Conservation (phyloP, 2,797 vertebrate genomes). For the Balearica regulorum region DNA sequence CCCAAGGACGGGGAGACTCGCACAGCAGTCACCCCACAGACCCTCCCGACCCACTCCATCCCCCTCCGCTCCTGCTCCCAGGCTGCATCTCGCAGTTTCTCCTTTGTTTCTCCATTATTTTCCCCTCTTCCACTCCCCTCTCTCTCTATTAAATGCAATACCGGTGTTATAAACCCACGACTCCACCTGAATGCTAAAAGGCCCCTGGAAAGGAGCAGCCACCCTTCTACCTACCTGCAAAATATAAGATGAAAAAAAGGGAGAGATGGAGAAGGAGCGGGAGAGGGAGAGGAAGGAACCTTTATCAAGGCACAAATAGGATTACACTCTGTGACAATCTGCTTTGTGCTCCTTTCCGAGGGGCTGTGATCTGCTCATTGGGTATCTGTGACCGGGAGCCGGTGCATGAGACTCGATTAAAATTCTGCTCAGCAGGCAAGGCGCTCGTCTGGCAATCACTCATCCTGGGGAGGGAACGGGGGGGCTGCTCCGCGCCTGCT, state of each 20-base stretch:
- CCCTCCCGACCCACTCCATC: neutral
- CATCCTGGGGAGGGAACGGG: neutral
- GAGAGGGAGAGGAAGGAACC: constrained; percentile 13
- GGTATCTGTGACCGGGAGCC: neutral
- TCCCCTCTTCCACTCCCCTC: neutral
- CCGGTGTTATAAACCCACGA: neutral
- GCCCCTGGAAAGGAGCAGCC: constrained; percentile 17
- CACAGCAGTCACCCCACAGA: neutral
- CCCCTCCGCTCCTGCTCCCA: neutral
- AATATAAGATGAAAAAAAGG: neutral
- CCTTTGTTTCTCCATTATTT: constrained; percentile 1
- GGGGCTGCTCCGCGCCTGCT: neutral
- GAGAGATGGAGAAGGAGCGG: neutral
- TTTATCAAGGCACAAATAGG: constrained; percentile 44
- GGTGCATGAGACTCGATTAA: neutral
- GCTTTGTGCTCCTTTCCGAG: constrained; percentile 32
- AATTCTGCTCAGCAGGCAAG: constrained; percentile 55
- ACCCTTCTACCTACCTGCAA: constrained; percentile 29
- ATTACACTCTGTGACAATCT: constrained; percentile 46
- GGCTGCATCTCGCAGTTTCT: neutral
- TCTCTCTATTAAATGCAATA: constrained; percentile 25
- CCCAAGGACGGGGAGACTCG: neutral
- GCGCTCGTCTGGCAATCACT: neutral
- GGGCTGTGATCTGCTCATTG: constrained; percentile 52
- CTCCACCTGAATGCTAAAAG: constrained; percentile 55